phyloP scores from a whole-genome alignment of 2,888 invertebrate species.

The Masnerella sp. region DNA sequence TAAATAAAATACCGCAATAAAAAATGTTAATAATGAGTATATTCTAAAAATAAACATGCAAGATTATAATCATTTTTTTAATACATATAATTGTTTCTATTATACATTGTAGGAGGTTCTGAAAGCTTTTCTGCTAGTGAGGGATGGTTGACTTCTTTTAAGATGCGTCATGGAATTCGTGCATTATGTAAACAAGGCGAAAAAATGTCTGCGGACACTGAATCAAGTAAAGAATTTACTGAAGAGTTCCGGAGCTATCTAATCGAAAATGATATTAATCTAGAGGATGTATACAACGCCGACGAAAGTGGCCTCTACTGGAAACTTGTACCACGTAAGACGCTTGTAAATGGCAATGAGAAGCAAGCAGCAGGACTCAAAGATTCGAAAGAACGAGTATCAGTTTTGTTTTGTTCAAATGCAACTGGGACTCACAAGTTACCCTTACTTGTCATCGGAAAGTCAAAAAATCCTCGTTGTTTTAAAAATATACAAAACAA shows the following conservation, averaged over 20 bases:
- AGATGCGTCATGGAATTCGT: conserved; percentile 6
- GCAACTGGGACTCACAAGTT: conserved; percentile 18
- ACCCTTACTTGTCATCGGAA: too few species aligned
- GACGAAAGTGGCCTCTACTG: conserved; percentile 15
- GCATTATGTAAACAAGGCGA: not conserved
- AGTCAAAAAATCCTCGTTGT: conserved; percentile 4
- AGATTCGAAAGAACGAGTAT: conserved; percentile 16
- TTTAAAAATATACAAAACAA: conserved; percentile 15
- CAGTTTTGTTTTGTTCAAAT: conserved; percentile 20
- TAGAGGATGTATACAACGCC: conserved; percentile 9
- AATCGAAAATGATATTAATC: conserved; percentile 18
- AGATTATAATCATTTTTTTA: not conserved
- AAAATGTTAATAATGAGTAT: too few species aligned
- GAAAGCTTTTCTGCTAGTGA: conserved; percentile 5
- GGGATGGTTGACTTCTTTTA: conserved; percentile 6
- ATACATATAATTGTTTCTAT: too few species aligned
- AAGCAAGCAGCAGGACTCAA: not conserved
- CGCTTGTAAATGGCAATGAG: conserved; percentile 6
- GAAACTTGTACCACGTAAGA: not conserved
- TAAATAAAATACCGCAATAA: too few species aligned
- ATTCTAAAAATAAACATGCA: too few species aligned
- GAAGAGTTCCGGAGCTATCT: not conserved
- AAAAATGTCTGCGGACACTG: not conserved
- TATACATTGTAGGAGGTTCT: conserved; percentile 8
- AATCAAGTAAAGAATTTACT: not conserved